These are phyloP conservation scores for Nylanderia fulva DNA, from an alignment of 1,140 invertebrate species.

Conservation along the genomic window DNA sequence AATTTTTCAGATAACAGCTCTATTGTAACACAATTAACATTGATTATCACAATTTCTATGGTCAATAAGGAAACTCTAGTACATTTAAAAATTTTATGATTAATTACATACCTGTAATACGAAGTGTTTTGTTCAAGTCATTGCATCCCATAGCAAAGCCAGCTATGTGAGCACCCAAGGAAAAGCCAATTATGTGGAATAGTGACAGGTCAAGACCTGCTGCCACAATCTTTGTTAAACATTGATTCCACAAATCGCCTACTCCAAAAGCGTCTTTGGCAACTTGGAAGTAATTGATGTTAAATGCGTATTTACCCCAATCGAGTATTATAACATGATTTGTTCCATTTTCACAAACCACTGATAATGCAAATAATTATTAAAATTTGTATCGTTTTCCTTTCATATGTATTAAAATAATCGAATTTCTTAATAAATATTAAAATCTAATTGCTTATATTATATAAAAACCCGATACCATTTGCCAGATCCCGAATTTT, in stretches of 20 bases:
- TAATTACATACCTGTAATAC: conserved; percentile 79
- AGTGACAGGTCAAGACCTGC: conserved; percentile 79
- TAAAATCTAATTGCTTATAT: too few species aligned
- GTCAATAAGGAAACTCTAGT: background rate
- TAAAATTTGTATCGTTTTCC: background rate
- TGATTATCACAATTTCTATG: background rate
- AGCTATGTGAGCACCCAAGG: conserved; percentile 92
- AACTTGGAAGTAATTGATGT: background rate
- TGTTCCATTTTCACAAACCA: background rate
- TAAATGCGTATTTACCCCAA: conserved; percentile 11
- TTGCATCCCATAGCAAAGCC: conserved; percentile 88
- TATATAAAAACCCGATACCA: conserved; percentile 14
- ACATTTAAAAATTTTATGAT: background rate
- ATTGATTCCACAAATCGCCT: conserved; percentile 59
- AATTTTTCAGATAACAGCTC: too few species aligned
- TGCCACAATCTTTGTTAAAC: conserved; percentile 59
- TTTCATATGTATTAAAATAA: too few species aligned
- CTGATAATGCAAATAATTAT: background rate
- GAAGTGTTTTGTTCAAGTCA: conserved; percentile 66
- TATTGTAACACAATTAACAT: too few species aligned
- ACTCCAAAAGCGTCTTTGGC: background rate
- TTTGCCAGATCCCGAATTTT: conserved; percentile 7
- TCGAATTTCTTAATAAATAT: too few species aligned
- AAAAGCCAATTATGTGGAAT: conserved; percentile 92
- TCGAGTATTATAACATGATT: conserved; percentile 9